A percentile compares a stretch with the other conserved stretches of the same genome.
phyloP scores from a whole-genome alignment of 2,888 invertebrate genomes.

The Noctua janthe region DNA sequence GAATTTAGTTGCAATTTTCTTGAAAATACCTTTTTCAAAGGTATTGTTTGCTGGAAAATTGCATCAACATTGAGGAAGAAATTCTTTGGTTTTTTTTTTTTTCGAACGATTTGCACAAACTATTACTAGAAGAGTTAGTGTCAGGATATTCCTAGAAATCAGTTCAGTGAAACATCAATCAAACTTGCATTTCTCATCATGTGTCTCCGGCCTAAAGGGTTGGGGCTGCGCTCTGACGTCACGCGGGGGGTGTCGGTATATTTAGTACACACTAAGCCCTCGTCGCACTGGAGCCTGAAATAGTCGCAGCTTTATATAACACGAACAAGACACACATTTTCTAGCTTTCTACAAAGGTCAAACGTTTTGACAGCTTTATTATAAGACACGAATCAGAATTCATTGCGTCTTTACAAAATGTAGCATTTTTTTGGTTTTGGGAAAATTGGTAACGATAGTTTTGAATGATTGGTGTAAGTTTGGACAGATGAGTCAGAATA shows the following conservation, averaged over 20 bases:
- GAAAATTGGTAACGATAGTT: not conserved
- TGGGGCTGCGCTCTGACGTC: slow-evolving; percentile 62
- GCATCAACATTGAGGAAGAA: not conserved
- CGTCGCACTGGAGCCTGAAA: slow-evolving; percentile 50
- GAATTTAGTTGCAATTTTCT: not conserved
- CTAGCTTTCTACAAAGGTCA: slow-evolving; percentile 50
- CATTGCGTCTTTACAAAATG: slow-evolving; percentile 10
- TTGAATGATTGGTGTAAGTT: not conserved
- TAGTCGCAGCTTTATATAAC: slow-evolving; percentile 61
- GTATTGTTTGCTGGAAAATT: not conserved
- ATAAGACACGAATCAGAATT: slow-evolving; percentile 30
- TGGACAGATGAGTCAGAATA: too few relatives aligned
- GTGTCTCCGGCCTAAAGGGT: slow-evolving; percentile 27
- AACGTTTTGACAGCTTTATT: slow-evolving; percentile 34
- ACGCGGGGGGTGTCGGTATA: slow-evolving; percentile 61
- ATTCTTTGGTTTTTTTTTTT: not conserved
- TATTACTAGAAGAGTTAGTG: not conserved
- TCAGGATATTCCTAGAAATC: not conserved
- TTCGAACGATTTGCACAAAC: not conserved
- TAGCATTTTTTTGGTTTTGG: not conserved
- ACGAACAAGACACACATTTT: slow-evolving; percentile 43
- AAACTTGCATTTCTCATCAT: slow-evolving; percentile 24
- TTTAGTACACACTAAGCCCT: slow-evolving; percentile 63
- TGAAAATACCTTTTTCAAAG: not conserved
- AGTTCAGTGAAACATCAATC: not conserved